Percentiles rank a stretch among this genome's conserved stretches.
Evolutionary conservation across 2,113 vertebrate species (phyloP).

Genomic region (Hemiscyllium ocellatum): DNA sequence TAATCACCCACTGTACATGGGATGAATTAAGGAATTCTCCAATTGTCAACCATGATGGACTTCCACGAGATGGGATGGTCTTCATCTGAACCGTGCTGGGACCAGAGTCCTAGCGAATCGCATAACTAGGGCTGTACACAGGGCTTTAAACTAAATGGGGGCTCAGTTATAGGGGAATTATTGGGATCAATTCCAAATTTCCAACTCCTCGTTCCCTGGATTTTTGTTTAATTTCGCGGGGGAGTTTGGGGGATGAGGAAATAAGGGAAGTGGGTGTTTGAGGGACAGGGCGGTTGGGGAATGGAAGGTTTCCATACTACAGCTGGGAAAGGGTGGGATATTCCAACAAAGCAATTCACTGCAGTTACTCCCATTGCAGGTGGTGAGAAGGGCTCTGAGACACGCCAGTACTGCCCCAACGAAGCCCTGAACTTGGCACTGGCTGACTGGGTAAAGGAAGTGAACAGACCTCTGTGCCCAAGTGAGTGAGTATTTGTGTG

Average conservation of each 20-base stretch:
- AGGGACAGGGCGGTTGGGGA: no score
- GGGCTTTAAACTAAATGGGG: no score
- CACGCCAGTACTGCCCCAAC: slow-evolving; percentile 57
- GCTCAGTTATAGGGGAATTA: background rate
- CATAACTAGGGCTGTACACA: no score
- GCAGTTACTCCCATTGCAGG: background rate
- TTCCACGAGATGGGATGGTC: no score
- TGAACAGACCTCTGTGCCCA: slow-evolving; percentile 64
- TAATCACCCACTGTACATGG: background rate
- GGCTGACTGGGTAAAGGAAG: slow-evolving; percentile 70
- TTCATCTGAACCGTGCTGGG: no score
- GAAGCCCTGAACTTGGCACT: slow-evolving; percentile 64
- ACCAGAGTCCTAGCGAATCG: no score
- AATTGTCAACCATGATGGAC: background rate
- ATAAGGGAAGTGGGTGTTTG: no score
- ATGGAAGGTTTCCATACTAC: background rate
- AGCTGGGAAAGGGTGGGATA: background rate
- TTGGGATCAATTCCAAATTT: background rate
- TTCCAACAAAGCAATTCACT: background rate
- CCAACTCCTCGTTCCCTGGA: background rate
- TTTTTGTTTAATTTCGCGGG: background rate
- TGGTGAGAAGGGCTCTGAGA: background rate
- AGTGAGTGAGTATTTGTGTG: slow-evolving; percentile 48
- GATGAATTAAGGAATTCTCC: background rate
- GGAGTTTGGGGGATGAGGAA: background rate